Evolutionary conservation across 1,140 invertebrate genomes (phyloP).

Genomic region (Zaprionus gabonicus): DNA sequence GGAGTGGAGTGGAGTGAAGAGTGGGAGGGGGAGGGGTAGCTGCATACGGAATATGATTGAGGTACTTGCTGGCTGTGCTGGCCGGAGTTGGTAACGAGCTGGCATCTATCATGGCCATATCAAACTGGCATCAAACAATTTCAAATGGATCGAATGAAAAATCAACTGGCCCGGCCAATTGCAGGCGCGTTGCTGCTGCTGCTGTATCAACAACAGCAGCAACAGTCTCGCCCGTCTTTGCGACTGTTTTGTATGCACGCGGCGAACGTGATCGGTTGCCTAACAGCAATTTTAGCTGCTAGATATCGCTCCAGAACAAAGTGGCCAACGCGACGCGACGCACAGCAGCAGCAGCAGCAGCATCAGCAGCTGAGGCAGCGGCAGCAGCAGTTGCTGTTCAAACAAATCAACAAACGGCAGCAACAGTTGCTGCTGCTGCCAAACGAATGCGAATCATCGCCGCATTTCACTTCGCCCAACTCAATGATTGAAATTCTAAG

Average conservation of each 20-base stretch:
- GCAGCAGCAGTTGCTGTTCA: conserved; percentile 25
- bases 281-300: conserved; percentile 56
- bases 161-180: conserved; percentile 74
- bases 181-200: conserved; percentile 24
- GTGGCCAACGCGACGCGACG: conserved; percentile 67
- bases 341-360: conserved; percentile 23
- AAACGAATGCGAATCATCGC: conserved; percentile 28
- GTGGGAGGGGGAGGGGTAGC: background rate
- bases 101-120: conserved; percentile 78
- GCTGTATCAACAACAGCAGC: background rate
- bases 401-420: conserved; percentile 35
- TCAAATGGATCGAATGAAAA: conserved; percentile 82
- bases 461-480: conserved; percentile 65
- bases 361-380: conserved; percentile 12
- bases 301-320: conserved; percentile 75
- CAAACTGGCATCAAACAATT: conserved; percentile 80
- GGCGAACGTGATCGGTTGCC: conserved; percentile 77
- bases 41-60: conserved; percentile 72
- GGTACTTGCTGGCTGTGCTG: conserved; percentile 55
- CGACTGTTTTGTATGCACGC: conserved; percentile 77
- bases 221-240: conserved; percentile 20
- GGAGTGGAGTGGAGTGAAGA: background rate
- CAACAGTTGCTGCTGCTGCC: conserved; percentile 45
- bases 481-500: conserved; percentile 80
- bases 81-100: conserved; percentile 66